Conservation (phyloP, 2,888 invertebrate genomes). For the Galerucella calmariensis region DNA sequence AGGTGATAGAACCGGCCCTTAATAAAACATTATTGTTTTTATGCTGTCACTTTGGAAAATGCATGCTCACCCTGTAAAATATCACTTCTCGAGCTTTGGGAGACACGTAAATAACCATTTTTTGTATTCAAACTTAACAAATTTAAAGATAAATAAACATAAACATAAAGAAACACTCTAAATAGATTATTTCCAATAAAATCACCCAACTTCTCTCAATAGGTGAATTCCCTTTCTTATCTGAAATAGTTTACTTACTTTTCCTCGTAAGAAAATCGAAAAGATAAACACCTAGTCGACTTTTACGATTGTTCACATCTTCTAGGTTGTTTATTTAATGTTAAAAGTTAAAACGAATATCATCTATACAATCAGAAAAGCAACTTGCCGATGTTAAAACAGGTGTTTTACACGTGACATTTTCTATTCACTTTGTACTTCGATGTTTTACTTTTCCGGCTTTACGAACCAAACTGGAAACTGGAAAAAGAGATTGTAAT, state of each 20-base stretch:
- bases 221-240: background rate
- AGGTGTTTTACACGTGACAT: constrained; percentile 24
- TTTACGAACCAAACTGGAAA: constrained; percentile 17
- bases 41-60: no score
- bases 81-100: no score
- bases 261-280: background rate
- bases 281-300: background rate
- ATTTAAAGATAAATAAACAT: no score
- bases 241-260: background rate
- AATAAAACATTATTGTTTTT: no score
- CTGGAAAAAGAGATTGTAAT: constrained; percentile 25
- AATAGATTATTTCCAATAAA: constrained; percentile 2
- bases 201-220: background rate
- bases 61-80: no score
- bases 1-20: no score
- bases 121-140: no score
- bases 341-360: constrained; percentile 28
- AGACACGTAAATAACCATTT: no score
- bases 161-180: background rate
- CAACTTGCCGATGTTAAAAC: constrained; percentile 23
- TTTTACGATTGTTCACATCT: constrained; percentile 23
- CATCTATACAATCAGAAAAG: constrained; percentile 18
- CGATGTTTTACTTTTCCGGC: background rate
- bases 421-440: constrained; percentile 24
- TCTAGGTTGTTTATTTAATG: constrained; percentile 22